Evolutionary conservation across 2,888 invertebrate species (phyloP), one percentile per base, ranked within the genome.

Genomic region (Biston betularia): DNA sequence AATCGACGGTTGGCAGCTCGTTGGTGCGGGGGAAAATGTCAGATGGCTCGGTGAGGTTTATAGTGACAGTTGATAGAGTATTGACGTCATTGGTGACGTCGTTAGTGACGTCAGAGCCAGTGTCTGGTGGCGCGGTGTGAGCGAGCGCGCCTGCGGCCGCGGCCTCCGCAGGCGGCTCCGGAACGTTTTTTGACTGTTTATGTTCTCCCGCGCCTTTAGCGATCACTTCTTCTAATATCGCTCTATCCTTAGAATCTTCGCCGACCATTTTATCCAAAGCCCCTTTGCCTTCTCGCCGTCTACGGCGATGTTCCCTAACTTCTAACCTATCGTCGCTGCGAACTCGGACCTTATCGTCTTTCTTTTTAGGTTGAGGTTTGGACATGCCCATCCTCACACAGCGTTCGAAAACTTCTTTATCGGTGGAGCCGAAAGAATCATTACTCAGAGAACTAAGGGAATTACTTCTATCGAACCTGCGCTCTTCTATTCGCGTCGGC

Each of bases 381-480:
- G 46, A 33, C 96, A 97, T 96, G 42, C 97, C 97, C 46, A 96
- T 95, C 0, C 95, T 95, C 58, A 98, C 97, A 82, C 97, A 96
- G 62, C 97, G 95, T 77, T 97, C 97, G 73, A 98, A 94, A 12
- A 97, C 95, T 71, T 93, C 93, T 69, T 94, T 94, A 70, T 96
- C 95, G 58, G 96, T 96, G 4, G 96, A 95, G 0, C 94, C 93
- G 79, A 94, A 94, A 1, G 95, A 94, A 59, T 95, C 94, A 75
- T 93, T 91, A 79, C 92, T 94, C 12, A 92, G 74, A 0, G 89
- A 89, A 69, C 90, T 88, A n/a, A 88, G 82, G 0, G 93, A 93
- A 54, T 71, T 73, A 61, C 80, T 79, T 8, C 82, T 67, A 50
- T 79, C 80, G 6, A 66, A 65, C 0, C 70, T 53, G 5, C 71